phyloP scores from a whole-genome alignment of 2,797 vertebrate genomes.

The Craterocephalus amniculus region DNA sequence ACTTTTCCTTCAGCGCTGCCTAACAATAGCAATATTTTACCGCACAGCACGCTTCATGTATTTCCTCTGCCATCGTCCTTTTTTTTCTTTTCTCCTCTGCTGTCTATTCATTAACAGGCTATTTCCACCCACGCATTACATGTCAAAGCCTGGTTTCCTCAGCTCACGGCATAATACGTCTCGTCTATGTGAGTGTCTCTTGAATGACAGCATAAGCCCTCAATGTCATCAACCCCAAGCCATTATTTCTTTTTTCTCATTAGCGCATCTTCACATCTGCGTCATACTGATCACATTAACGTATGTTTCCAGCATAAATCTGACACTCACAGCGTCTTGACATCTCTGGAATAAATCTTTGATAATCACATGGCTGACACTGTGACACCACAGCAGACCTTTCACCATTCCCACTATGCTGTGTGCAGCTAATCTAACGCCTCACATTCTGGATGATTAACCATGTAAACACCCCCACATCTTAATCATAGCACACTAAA shows the following conservation, averaged over 20 bases:
- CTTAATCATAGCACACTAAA: background rate
- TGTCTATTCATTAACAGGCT: slow-evolving; percentile 81
- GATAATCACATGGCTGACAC: slow-evolving; percentile 14
- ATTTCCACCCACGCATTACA: slow-evolving; percentile 67
- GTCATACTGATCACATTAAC: slow-evolving; percentile 33
- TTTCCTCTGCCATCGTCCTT: slow-evolving; percentile 62
- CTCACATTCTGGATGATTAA: slow-evolving; percentile 27
- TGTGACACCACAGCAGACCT: slow-evolving; percentile 31
- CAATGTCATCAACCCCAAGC: slow-evolving; percentile 64
- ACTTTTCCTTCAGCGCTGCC: slow-evolving; percentile 72
- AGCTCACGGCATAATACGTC: slow-evolving; percentile 55
- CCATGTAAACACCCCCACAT: background rate
- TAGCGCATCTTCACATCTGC: slow-evolving; percentile 60
- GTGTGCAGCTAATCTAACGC: background rate
- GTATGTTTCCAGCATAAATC: slow-evolving; percentile 24
- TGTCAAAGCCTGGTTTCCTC: slow-evolving; percentile 68
- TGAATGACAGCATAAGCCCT: slow-evolving; percentile 67
- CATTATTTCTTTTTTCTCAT: slow-evolving; percentile 60
- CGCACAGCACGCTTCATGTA: slow-evolving; percentile 70
- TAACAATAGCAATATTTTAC: slow-evolving; percentile 85
- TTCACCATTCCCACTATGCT: slow-evolving; percentile 20
- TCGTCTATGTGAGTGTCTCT: slow-evolving; percentile 69
- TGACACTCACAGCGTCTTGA: slow-evolving; percentile 6
- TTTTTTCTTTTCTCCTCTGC: slow-evolving; percentile 33
- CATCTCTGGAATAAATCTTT: slow-evolving; percentile 9